Base-by-base conservation (phyloP, 1,140 invertebrate species). In the Macrotrachela quadricornifera region DNA sequence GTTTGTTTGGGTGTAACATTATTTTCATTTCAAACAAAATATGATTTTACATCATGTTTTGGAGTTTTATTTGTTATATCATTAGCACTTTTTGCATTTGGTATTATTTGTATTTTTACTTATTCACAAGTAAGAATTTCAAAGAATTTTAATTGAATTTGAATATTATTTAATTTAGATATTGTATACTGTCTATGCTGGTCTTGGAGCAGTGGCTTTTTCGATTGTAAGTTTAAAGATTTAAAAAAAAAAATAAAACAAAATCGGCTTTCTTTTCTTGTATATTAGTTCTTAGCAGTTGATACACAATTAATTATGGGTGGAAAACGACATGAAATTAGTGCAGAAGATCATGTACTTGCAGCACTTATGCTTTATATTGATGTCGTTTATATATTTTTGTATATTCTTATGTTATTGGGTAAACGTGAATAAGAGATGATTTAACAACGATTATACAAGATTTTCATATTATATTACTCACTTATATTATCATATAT, bases 241-340 rank as follows among this genome's bases (percentile, higher is more conserved):
- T 30, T 30, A 30, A 4, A 2, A 30, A 30, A 4, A 8, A 30
- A 30, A 30, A 30, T 4, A 30, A 4, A 30, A 4, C 21, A 30
- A 30, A 4, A 4, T 30, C 21, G 2, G 2, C 12, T 43, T 49
- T 40, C 50, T 58, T 49, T 55, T 54, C 46, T 65, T 66, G 54
- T 64, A n/a, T n/a, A n/a, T n/a, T n/a, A 77, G 73, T 80, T 76
- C 59, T 62, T 80, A 51, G 74, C 77, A 41, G 77, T 74, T 59
- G 78, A 81, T 59, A 75, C 78, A 1, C 79, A 80, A 68, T 73
- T 75, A 62, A 72, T 80, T 10, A 73, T 80, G 63, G 79, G 79
- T 46, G 78, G 57, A n/a, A 68, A 72, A 50, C 77, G 74, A 58
- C 68, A 76, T 56, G 72, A 78, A 58, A 56, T 80, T 49, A 71